Evolutionary conservation across 37 sponge, comb jelly and placozoan genomes (phyloP).

Genomic region (Ephydatia muelleri): DNA sequence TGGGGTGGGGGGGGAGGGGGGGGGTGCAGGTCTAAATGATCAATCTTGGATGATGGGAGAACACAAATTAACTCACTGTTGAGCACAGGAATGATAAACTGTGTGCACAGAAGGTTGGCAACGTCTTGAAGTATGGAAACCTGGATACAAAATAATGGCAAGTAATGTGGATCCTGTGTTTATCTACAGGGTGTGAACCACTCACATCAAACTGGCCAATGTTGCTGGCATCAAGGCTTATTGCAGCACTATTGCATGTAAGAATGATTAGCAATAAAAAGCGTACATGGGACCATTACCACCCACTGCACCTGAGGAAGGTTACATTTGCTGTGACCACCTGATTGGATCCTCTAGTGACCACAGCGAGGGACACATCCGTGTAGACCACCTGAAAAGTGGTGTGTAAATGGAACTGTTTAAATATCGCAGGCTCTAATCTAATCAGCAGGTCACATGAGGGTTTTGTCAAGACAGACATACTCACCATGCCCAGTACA

Average conservation of each 20-base stretch:
- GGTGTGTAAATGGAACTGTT: background rate
- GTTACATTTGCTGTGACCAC: slow-evolving; percentile 59
- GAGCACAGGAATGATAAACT: slow-evolving; percentile 45
- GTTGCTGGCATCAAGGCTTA: slow-evolving; percentile 41
- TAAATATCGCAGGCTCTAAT: background rate
- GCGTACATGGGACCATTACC: background rate
- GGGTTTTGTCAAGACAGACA: background rate
- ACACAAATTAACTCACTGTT: slow-evolving; percentile 41
- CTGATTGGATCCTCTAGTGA: slow-evolving; percentile 29
- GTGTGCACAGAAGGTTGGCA: slow-evolving; percentile 35
- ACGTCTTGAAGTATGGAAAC: slow-evolving; percentile 46
- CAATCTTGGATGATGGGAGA: no score
- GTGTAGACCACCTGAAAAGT: slow-evolving; percentile 53
- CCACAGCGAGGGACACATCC: slow-evolving; percentile 38
- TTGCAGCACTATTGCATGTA: slow-evolving; percentile 37
- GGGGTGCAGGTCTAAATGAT: no score
- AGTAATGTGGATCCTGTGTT: background rate
- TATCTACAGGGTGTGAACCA: background rate
- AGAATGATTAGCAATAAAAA: background rate
- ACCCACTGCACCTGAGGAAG: slow-evolving; percentile 45
- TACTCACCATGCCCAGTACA: slow-evolving; percentile 50
- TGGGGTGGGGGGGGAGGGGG: no score
- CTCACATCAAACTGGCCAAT: slow-evolving; percentile 70
- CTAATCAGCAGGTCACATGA: background rate
- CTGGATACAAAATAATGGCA: background rate